Percentiles rank a stretch among this genome's conserved stretches.
These are phyloP conservation scores for Pseudococcus longispinus DNA, from an alignment of 2,888 invertebrate genomes.

Conservation along the genomic window DNA sequence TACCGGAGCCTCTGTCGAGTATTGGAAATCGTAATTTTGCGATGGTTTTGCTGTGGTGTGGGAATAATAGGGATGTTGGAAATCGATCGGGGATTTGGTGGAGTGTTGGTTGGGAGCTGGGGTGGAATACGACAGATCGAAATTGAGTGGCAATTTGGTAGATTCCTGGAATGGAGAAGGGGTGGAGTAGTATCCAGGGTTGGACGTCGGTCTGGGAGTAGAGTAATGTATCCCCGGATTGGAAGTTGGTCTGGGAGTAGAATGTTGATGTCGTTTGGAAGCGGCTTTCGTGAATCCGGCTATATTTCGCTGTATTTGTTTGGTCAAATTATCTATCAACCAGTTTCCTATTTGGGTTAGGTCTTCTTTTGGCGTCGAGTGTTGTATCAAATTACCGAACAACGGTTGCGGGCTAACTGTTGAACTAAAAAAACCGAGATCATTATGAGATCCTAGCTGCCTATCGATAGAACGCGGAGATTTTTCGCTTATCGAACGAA, in stretches of 20 bases:
- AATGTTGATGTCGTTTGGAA: not conserved
- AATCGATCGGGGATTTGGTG: not conserved
- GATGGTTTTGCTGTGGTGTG: not conserved
- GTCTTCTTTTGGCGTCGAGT: constrained; percentile 33
- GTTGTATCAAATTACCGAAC: not conserved
- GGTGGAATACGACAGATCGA: not conserved
- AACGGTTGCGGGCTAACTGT: constrained; percentile 18
- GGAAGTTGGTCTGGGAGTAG: constrained; percentile 10
- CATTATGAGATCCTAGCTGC: constrained; percentile 35
- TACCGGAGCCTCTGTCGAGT: not conserved
- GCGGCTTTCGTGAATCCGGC: not conserved
- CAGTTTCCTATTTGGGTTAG: constrained; percentile 41
- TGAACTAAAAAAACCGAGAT: constrained; percentile 34
- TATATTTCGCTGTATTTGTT: constrained; percentile 29
- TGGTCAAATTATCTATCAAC: constrained; percentile 14
- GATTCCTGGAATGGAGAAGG: not conserved
- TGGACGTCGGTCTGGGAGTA: constrained; percentile 15
- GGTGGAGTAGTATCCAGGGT: not conserved
- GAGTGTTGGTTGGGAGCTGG: not conserved
- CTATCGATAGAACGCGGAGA: constrained; percentile 40
- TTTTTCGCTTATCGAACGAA: constrained; percentile 43
- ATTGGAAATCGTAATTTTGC: not conserved
- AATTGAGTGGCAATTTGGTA: not conserved
- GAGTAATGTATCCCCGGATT: not conserved
- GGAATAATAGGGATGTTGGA: not conserved